Base-by-base conservation (phyloP, 1,140 invertebrate genomes). In the Rhagoletis pomonella region DNA sequence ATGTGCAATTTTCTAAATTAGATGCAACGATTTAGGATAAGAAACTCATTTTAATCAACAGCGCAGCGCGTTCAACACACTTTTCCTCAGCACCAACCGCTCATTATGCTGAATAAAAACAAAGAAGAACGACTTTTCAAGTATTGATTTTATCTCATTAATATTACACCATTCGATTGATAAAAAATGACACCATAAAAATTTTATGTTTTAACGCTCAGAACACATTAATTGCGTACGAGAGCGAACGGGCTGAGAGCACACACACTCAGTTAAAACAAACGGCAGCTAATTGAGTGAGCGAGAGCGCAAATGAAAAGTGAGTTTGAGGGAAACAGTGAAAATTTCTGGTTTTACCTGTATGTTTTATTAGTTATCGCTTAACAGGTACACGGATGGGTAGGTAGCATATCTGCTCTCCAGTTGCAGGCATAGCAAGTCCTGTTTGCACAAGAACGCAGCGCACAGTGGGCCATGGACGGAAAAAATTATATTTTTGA, bases 271-370 rank as follows among this genome's bases (percentile, higher is more conserved):
- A n/a, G n/a, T n/a, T n/a, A n/a, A n/a, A n/a, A n/a, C n/a, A n/a
- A n/a, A n/a, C n/a, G n/a, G n/a, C n/a, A n/a, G n/a, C n/a, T n/a
- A n/a, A n/a, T n/a, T n/a, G n/a, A n/a, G n/a, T n/a, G n/a, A n/a
- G n/a, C n/a, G n/a, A n/a, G 47, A 77, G 47, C 17, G 69, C 44
- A 81, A 55, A 55, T 55, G 73, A 55, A 81, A 81, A 81, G 50
- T 55, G 73, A 50, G 73, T 55, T n/a, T 81, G 50, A 47, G 17
- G 44, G 55, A 81, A 81, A 44, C 50, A 81, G 73, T 81, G 73
- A 81, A 81, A 81, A 81, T 81, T 81, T 81, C 73, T 81, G 73
- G 73, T 81, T 81, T 81, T 50, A 81, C 73, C 73, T 81, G 73
- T 81, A 81, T 81, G 73, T n/a, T n/a, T n/a, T n/a, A n/a, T n/a